Conservation (phyloP, 2,888 invertebrate species). For the Molorchus minor region DNA sequence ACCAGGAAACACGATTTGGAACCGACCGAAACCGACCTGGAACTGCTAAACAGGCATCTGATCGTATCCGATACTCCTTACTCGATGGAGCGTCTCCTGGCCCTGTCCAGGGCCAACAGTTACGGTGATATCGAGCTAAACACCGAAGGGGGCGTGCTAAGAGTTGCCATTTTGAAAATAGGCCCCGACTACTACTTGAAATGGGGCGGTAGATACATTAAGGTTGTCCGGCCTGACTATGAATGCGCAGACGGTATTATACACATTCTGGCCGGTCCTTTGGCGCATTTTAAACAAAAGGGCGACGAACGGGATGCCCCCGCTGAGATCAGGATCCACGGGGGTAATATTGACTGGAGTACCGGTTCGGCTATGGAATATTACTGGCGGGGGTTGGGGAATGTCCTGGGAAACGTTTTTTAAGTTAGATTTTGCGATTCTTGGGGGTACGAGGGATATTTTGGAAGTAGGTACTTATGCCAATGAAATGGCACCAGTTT, state of each 20-base stretch:
- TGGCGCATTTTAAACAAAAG: constrained; percentile 31
- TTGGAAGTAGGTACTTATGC: no score
- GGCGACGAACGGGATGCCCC: background rate
- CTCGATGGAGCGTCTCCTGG: constrained; percentile 74
- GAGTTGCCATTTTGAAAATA: constrained; percentile 43
- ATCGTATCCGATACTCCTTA: constrained; percentile 78
- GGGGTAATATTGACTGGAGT: background rate
- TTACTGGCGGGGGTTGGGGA: background rate
- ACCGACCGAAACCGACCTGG: constrained; percentile 67
- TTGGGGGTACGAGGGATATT: no score
- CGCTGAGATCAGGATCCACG: background rate
- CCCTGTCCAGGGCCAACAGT: constrained; percentile 37
- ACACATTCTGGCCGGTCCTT: constrained; percentile 87
- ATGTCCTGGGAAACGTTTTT: background rate
- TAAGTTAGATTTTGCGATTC: no score
- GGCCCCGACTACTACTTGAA: constrained; percentile 47
- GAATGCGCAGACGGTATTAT: constrained; percentile 95
- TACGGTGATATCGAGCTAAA: constrained; percentile 39
- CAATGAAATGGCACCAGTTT: no score
- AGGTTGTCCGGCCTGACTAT: constrained; percentile 87
- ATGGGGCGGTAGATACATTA: constrained; percentile 72
- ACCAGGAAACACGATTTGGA: constrained; percentile 35
- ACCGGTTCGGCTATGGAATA: background rate
- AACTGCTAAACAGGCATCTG: constrained; percentile 87
- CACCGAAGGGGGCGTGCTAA: constrained; percentile 46